These are phyloP conservation scores for Heteronetta atricapilla DNA, from an alignment of 2,113 vertebrate genomes.

Conservation along the genomic window DNA sequence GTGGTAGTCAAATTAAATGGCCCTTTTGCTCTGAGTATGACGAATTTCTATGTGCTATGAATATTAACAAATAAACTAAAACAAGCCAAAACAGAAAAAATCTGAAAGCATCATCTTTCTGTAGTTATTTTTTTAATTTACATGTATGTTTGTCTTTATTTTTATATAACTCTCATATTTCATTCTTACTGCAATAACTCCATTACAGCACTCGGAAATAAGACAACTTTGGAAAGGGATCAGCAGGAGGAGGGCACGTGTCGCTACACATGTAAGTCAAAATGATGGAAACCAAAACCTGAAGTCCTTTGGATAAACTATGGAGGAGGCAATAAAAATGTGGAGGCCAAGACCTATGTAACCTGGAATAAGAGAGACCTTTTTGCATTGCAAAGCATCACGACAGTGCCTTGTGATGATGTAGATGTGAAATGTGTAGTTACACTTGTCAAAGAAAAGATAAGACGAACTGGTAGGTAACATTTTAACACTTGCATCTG, in stretches of 20 bases:
- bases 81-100: too few species aligned
- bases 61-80: not conserved
- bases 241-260: not conserved
- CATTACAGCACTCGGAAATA: not conserved
- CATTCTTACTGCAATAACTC: not conserved
- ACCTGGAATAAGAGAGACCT: not conserved
- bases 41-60: not conserved
- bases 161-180: not conserved
- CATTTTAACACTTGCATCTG: not conserved
- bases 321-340: not conserved
- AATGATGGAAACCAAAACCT: not conserved
- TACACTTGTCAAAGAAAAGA: not conserved
- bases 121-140: too few species aligned
- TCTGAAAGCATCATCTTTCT: not conserved
- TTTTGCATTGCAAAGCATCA: not conserved
- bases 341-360: not conserved
- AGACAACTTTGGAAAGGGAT: not conserved
- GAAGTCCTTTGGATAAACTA: not conserved
- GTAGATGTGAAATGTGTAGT: not conserved
- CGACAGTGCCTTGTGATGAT: not conserved
- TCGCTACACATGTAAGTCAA: not conserved
- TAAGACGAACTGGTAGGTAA: not conserved
- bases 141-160: not conserved
- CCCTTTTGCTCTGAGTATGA: too few species aligned
- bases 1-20: not conserved